A percentile compares a stretch with the other conserved stretches of the same genome.
These are phyloP conservation scores for Crossaster papposus DNA, from an alignment of 53 echinoderm and acorn worm genomes.

Conservation along the genomic window DNA sequence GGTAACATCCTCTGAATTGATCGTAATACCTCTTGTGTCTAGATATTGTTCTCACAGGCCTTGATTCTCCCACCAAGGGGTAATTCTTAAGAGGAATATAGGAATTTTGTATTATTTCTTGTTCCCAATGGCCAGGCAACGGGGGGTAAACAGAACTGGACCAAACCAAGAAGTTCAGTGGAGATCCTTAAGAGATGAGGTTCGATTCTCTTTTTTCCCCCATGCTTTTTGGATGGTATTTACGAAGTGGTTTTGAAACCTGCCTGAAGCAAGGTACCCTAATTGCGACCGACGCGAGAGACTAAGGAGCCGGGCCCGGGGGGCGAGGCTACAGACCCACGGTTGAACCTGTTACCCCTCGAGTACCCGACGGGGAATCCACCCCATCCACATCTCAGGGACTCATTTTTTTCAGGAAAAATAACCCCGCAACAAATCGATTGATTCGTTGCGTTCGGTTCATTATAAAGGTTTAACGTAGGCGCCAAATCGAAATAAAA, in stretches of 20 bases:
- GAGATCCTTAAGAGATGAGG: conserved; percentile 3
- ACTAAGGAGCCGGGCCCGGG: neutral
- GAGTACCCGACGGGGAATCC: neutral
- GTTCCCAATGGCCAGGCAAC: conserved; percentile 11
- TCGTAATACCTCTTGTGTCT: conserved; percentile 8
- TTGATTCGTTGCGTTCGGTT: neutral
- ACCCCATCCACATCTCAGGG: neutral
- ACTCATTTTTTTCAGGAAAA: neutral
- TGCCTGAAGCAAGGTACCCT: conserved; percentile 48
- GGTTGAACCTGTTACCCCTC: neutral
- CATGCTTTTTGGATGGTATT: neutral
- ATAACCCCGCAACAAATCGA: neutral
- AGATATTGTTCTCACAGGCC: conserved; percentile 46
- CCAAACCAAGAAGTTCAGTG: neutral
- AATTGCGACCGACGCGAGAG: conserved; percentile 12
- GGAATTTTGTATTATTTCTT: neutral
- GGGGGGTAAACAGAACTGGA: neutral
- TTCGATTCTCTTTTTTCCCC: neutral
- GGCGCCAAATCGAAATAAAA: neutral
- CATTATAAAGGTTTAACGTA: neutral
- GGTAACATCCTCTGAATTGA: conserved; percentile 36
- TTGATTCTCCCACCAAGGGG: conserved; percentile 29
- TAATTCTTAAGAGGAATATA: neutral
- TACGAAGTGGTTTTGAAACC: no score
- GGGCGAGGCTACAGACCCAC: neutral